Base-by-base conservation (phyloP, 2,888 invertebrate genomes). In the Thymelicus lineola region DNA sequence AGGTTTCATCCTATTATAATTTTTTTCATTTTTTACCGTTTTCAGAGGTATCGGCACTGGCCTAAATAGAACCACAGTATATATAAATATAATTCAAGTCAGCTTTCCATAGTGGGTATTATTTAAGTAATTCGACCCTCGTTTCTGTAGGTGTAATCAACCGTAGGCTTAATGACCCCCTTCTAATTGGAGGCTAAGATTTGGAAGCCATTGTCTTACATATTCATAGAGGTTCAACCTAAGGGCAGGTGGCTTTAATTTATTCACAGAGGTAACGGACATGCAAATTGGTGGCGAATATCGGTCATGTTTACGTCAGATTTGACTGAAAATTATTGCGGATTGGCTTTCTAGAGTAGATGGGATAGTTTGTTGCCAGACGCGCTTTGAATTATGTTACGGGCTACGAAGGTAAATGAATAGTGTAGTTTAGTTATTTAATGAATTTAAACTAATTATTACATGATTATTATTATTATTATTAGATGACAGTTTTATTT, bases 261-360 rank as follows among this genome's bases (percentile, higher is more conserved):
- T 93, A 93, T 93, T 93, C 93, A 91, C 77, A 83, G 85, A 87
- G 86, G 83, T 84, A 86, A 86, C 89, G 90, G 91, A 87, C 93
- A 92, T 93, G 93, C 93, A 93, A 93, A 93, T 93, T 88, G 87
- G 80, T 78, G 64, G 82, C 81, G 91, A 90, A 92, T 93, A 93
- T 93, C 91, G 92, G 93, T 91, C 93, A 93, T 93, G 93, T 91
- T 88, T 86, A 86, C 79, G 93, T 93, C 92, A 91, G 90, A 91
- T 91, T 91, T 90, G 85, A 85, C 87, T 84, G 86, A 86, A 91
- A 93, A 89, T 93, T 91, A 90, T 92, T 89, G 89, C 88, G 88
- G 83, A 89, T 87, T 84, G 89, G 87, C 85, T 87, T 86, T 80
- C 81, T 74, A 80, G 76, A 71, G 75, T 77, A 73, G 77, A 68